phyloP scores from a whole-genome alignment of 1,140 invertebrate genomes.

The Armadillidium nasatum region DNA sequence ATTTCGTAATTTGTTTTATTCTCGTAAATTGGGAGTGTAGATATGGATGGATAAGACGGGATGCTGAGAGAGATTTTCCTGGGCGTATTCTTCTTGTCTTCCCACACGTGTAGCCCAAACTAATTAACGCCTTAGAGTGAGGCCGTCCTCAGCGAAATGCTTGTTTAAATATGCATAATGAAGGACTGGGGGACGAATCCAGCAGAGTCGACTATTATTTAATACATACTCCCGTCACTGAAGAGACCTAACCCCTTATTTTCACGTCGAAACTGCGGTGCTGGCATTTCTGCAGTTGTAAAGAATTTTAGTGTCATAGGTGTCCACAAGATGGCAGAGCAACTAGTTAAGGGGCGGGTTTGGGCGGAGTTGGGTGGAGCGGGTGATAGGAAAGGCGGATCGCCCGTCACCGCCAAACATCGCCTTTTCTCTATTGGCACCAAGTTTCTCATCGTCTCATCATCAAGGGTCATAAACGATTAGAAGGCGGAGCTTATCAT shows the following conservation, averaged over 20 bases:
- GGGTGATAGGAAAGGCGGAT: conserved; percentile 36
- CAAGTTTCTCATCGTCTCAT: conserved; percentile 20
- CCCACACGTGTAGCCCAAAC: conserved; percentile 38
- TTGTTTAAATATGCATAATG: conserved; percentile 44
- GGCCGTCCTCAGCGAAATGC: conserved; percentile 37
- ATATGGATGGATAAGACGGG: background rate
- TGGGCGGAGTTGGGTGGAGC: conserved; percentile 30
- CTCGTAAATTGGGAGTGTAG: no score
- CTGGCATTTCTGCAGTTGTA: conserved; percentile 43
- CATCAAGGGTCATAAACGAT: conserved; percentile 26
- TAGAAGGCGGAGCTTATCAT: conserved; percentile 28
- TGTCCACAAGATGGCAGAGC: conserved; percentile 41
- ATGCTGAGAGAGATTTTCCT: background rate
- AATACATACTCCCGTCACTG: conserved; percentile 43
- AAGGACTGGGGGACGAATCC: conserved; percentile 40
- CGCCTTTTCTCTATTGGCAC: conserved; percentile 34
- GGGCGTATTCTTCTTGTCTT: conserved; percentile 24
- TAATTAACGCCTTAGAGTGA: conserved; percentile 39
- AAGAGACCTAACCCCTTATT: conserved; percentile 42
- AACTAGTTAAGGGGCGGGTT: conserved; percentile 31
- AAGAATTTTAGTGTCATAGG: conserved; percentile 37
- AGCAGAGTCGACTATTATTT: conserved; percentile 43
- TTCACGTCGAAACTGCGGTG: conserved; percentile 42
- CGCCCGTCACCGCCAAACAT: conserved; percentile 20
- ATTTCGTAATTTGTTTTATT: no score